Base-by-base conservation (phyloP, 2,797 vertebrate genomes). In the Fratercula arctica region DNA sequence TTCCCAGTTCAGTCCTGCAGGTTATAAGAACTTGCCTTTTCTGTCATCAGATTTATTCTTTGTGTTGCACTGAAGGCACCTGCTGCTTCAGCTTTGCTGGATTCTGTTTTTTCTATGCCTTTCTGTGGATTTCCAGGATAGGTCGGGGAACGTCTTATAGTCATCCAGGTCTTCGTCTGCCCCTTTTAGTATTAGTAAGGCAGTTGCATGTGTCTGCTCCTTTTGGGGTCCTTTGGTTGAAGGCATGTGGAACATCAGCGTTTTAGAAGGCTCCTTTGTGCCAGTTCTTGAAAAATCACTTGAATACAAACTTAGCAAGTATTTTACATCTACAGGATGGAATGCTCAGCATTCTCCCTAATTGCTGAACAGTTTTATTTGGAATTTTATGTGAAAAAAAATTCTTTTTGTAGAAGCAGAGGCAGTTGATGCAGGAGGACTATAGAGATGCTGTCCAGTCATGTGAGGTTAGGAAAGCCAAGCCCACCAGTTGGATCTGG, bases 111-210 rank as follows among this genome's bases (percentile, higher is more conserved):
- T 33, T n/a, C 29, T 80, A 24, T 80, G 60, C 39, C 35, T 74
- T 86, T 64, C 3, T 28, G 31, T 81, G 85, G 35, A 16, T 68
- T 89, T 85, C 37, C 51, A 50, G 51, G 19, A 2, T 35, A n/a
- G 45, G 16, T 37, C 1, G 13, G 33, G 24, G 33, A 14, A 3
- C 5, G 16, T 61, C 18, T 54, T 39, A 1, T 0, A 33, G 43
- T 35, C 24, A 26, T 25, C 24, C 29, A 53, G n/a, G 66, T 39
- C 43, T 78, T 72, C 21, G 11, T 53, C 76, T 66, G 19, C 48
- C 35, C 18, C 1, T 56, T 74, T 43, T 25, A 66, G 23, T 16
- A 16, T 10, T 25, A n/a, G 29, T 25, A 50, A 4, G 10, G 60
- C 51, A 68, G 56, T 3, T 84, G 51, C 1, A 1, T 33, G 3